Base-by-base conservation (phyloP, 1,140 invertebrate species). In the Zaprionus nigranus region DNA sequence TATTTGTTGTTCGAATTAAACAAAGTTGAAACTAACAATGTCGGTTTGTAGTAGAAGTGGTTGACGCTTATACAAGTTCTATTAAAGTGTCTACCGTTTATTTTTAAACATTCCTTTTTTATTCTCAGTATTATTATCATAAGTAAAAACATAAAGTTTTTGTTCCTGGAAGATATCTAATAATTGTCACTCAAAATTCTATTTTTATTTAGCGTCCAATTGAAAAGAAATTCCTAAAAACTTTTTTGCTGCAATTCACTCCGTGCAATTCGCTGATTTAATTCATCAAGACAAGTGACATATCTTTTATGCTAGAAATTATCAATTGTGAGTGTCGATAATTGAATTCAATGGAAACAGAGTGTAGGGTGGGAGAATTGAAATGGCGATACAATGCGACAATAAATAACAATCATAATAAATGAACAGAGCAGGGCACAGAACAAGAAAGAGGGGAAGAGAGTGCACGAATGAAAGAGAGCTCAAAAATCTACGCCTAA, bases 351-450 rank as follows among this genome's bases (percentile, higher is more conserved):
- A 68, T 54, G 15, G 60, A 71, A 71, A 46, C 28, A 28, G 7
- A 26, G 20, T n/a, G n/a, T n/a, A n/a, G n/a, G n/a, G n/a, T n/a
- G 46, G 2, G 46, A 3, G 17, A 30, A 40, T 58, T 49, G 17
- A 60, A 72, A 69, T 66, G 60, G 60, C 75, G 6, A 59, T 49
- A 75, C 70, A 78, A 78, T 59, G 54, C 26, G 58, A 78, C 66
- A 64, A 78, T 76, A 70, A 74, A 72, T 63, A 81, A 75, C 65
- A 75, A 74, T 70, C 70, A 64, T 65, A 66, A 70, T 68, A 81
- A 81, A 80, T 80, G 80, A 77, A 78, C 26, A 54, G 46, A n/a
- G 64, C 4, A 7, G n/a, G 7, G n/a, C 43, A 46, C 12, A 68
- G 53, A 69, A 7, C 53, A 54, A 22, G 49, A 36, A 51, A 54